Base-by-base conservation (phyloP, 2,888 invertebrate species). In the Hecatera dysodea region DNA sequence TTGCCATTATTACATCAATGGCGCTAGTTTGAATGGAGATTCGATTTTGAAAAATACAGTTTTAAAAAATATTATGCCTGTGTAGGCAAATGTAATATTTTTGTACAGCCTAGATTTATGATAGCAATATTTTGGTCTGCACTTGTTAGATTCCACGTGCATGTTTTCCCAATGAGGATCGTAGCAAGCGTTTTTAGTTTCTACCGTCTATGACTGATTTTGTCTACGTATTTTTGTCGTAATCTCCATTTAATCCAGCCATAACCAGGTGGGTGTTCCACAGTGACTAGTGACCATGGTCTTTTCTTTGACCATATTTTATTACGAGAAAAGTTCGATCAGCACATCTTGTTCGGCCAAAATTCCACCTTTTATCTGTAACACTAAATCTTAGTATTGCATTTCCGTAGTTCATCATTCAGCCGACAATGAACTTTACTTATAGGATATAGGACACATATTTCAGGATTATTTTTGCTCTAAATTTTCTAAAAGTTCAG, bases 21-120 rank as follows among this genome's bases (percentile, higher is more conserved):
- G 81, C 78, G 78, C 69, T 77, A 67, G 66, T 67, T 72, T 57
- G 24, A 64, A 81, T 67, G 70, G 71, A 80, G 81, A 75, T 72
- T 65, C 56, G 22, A 67, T 0, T 27, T 46, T 33, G 11, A 55
- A 63, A 66, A 52, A 12, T 7, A 56, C 4, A 5, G 36, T 65
- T 59, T 22, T 19, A 46, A 64, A 63, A 50, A 39, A 60, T 27
- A 55, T 27, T 0, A 7, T 15, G 15, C 29, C 24, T 44, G 15
- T 48, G 27, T 42, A 11, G 61, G 24, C n/a, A 29, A 57, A 50
- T 24, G n/a, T n/a, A 39, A 53, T 8, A 53, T 36, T 19, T 62
- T 48, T 39, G n/a, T n/a, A 60, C 48, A 44, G 61, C 36, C 61
- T 46, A 60, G 7, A 19, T 33, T 52, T 22, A 12, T 60, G 8